Conservation (phyloP, 1,140 invertebrate genomes). For the Pachypsylla venusta region DNA sequence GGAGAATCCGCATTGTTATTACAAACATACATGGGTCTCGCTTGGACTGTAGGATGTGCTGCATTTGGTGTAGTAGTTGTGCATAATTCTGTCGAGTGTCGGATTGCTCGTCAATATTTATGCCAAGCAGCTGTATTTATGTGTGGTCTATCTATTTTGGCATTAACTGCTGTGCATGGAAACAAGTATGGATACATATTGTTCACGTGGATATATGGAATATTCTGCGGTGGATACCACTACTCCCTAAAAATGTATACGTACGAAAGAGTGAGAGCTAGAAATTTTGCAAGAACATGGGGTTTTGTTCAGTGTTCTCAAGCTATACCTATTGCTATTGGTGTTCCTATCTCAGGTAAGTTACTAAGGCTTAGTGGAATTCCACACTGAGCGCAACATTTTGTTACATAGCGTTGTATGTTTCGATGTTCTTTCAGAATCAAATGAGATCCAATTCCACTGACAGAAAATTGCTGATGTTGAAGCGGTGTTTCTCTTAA, state of each 20-base stretch:
- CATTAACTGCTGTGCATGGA: slow-evolving; percentile 64
- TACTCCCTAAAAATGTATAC: slow-evolving; percentile 80
- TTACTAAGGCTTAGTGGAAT: too few species aligned
- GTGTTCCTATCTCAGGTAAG: slow-evolving; percentile 68
- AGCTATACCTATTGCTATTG: slow-evolving; percentile 67
- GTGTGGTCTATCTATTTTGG: slow-evolving; percentile 60
- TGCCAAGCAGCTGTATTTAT: slow-evolving; percentile 57
- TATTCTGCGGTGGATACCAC: slow-evolving; percentile 68
- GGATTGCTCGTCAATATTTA: slow-evolving; percentile 70
- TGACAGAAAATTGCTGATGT: too few species aligned
- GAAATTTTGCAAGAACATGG: slow-evolving; percentile 77
- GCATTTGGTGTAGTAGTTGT: slow-evolving; percentile 68
- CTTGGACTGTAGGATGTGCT: slow-evolving; percentile 64
- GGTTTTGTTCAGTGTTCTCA: slow-evolving; percentile 79
- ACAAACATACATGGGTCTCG: slow-evolving; percentile 63
- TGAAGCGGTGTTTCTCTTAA: too few species aligned
- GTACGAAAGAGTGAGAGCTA: slow-evolving; percentile 64
- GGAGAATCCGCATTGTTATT: slow-evolving; percentile 51
- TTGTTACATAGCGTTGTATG: too few species aligned
- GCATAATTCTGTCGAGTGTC: slow-evolving; percentile 64
- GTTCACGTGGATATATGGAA: slow-evolving; percentile 69
- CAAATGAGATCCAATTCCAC: too few species aligned
- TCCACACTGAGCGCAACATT: too few species aligned
- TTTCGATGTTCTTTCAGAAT: too few species aligned
- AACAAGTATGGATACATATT: slow-evolving; percentile 56